A percentile compares a stretch with the other conserved stretches of the same genome.
Evolutionary conservation across 2,888 invertebrate species (phyloP).

Genomic region (Drosophila eohydei): DNA sequence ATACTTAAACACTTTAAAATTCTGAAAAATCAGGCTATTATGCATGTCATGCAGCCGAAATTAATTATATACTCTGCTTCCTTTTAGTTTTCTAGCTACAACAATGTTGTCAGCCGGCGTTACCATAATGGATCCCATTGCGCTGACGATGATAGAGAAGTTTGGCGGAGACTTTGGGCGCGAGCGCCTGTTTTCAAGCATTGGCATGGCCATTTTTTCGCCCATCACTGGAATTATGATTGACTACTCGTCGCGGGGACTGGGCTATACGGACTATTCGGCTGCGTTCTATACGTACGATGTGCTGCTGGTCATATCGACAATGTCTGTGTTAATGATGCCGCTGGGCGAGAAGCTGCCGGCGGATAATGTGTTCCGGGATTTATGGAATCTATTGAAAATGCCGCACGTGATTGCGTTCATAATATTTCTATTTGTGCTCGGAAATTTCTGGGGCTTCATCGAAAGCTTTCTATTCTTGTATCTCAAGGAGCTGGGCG

Average conservation of each 20-base stretch:
- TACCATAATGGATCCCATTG: slow-evolving; percentile 95
- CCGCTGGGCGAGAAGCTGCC: slow-evolving; percentile 91
- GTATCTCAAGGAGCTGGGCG: slow-evolving; percentile 93
- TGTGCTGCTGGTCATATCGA: slow-evolving; percentile 89
- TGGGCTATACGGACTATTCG: slow-evolving; percentile 93
- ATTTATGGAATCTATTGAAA: slow-evolving; percentile 90
- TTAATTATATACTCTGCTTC: background rate
- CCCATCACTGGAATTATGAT: slow-evolving; percentile 92
- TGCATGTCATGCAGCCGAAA: background rate
- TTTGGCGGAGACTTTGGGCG: slow-evolving; percentile 93
- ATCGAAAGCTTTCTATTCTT: slow-evolving; percentile 95
- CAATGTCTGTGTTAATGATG: slow-evolving; percentile 91
- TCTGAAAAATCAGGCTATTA: background rate
- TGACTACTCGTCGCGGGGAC: slow-evolving; percentile 86
- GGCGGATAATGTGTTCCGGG: slow-evolving; percentile 91
- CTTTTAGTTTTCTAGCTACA: slow-evolving; percentile 89
- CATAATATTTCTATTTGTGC: slow-evolving; percentile 91
- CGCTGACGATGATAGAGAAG: slow-evolving; percentile 93
- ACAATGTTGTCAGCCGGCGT: slow-evolving; percentile 94
- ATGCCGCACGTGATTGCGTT: slow-evolving; percentile 93
- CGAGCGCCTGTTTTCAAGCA: slow-evolving; percentile 91
- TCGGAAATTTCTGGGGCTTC: slow-evolving; percentile 95
- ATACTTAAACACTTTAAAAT: background rate
- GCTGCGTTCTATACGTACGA: slow-evolving; percentile 94
- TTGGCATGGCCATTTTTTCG: slow-evolving; percentile 93